Conservation (phyloP, 2,797 vertebrate species). For the Neopelma chrysocephalum region DNA sequence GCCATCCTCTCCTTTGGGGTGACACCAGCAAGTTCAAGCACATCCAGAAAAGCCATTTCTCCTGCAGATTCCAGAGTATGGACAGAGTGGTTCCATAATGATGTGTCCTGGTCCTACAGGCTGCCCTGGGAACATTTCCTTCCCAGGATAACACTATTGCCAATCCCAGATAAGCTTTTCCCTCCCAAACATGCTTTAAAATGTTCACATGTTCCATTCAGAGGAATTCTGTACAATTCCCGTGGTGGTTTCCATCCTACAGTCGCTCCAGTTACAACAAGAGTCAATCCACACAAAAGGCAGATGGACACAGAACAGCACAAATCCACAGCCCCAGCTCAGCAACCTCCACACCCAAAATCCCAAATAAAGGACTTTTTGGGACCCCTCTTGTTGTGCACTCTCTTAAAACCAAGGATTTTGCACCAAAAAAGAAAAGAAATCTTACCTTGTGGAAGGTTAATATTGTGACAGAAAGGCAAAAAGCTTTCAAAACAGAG, state of each 20-base stretch:
- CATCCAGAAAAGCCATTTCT: fast-evolving
- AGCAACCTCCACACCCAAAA: neutral
- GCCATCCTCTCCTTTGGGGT: neutral
- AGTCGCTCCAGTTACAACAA: neutral
- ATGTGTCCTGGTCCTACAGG: neutral
- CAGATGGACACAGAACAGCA: neutral
- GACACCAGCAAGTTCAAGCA: neutral
- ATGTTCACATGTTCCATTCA: fast-evolving
- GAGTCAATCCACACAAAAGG: neutral
- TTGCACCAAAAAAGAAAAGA: neutral
- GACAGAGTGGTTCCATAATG: fast-evolving
- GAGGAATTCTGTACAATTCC: neutral
- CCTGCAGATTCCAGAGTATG: fast-evolving
- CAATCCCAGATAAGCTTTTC: fast-evolving
- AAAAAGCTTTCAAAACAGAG: slow-evolving; percentile 75
- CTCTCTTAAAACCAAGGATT: neutral
- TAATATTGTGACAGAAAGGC: slow-evolving; percentile 76
- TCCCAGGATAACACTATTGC: neutral
- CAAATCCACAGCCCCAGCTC: neutral
- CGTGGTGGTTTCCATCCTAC: fast-evolving
- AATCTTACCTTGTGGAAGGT: slow-evolving; percentile 60
- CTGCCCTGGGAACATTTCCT: neutral
- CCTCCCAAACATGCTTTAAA: fast-evolving
- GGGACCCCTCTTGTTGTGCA: neutral
- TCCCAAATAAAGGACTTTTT: neutral